These are phyloP conservation scores for Micrasema longulum DNA, from an alignment of 1,140 invertebrate genomes.

Conservation along the genomic window DNA sequence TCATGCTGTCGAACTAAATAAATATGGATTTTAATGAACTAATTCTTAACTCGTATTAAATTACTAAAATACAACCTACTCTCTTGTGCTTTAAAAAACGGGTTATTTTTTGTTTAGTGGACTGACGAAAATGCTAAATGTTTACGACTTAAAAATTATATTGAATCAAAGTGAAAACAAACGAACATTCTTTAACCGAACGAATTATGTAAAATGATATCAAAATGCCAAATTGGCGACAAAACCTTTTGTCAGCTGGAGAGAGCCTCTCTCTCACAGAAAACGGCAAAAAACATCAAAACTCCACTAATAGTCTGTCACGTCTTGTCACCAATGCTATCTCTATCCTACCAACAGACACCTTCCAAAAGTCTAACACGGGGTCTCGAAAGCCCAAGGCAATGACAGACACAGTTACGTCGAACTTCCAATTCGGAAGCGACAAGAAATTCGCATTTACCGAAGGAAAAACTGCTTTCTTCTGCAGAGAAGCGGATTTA, in stretches of 20 bases:
- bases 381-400: conserved; percentile 40
- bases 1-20: too few species aligned
- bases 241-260: conserved; percentile 67
- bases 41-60: too few species aligned
- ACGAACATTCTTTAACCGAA: conserved; percentile 13
- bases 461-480: conserved; percentile 59
- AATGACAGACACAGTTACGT: conserved; percentile 3
- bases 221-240: conserved; percentile 67
- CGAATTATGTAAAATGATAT: conserved; percentile 29
- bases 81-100: too few species aligned
- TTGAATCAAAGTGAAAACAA: conserved; percentile 15
- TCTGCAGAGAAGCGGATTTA: conserved; percentile 59
- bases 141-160: too few species aligned
- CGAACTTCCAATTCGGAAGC: conserved; percentile 35
- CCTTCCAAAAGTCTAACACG: conserved; percentile 28
- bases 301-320: conserved; percentile 59
- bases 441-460: conserved; percentile 55
- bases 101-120: too few species aligned
- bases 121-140: too few species aligned
- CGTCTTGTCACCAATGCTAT: conserved; percentile 36
- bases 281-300: conserved; percentile 36
- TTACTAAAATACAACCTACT: too few species aligned
- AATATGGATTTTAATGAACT: too few species aligned
- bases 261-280: conserved; percentile 62
- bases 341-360: background rate